Conservation (phyloP, 2,888 invertebrate genomes). For the Dasysyrphus albostriatus region DNA sequence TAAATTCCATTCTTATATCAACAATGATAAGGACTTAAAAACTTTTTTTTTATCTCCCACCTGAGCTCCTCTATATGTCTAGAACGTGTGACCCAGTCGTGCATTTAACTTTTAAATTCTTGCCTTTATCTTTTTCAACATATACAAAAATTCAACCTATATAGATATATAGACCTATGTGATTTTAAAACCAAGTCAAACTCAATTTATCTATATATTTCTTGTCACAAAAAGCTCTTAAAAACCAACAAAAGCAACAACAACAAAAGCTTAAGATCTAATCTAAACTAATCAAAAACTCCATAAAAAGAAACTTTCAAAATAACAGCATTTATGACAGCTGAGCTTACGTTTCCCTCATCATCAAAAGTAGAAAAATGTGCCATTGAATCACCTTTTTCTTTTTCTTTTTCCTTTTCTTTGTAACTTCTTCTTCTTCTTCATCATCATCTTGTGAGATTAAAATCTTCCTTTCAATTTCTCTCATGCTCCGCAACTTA, state of each 20-base stretch:
- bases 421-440: not conserved
- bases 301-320: conserved; percentile 26
- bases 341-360: conserved; percentile 14
- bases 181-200: not conserved
- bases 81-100: too few relatives aligned
- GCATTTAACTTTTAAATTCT: too few relatives aligned
- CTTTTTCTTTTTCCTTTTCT: not conserved
- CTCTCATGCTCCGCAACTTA: not conserved
- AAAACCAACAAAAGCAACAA: not conserved
- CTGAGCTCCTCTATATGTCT: too few relatives aligned
- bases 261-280: conserved; percentile 21
- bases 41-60: too few relatives aligned
- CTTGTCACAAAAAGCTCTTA: not conserved
- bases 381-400: conserved; percentile 12
- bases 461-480: conserved; percentile 43
- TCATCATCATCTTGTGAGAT: conserved; percentile 5
- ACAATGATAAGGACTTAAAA: too few relatives aligned
- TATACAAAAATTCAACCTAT: too few relatives aligned
- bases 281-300: conserved; percentile 35
- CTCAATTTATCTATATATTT: not conserved
- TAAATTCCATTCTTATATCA: too few relatives aligned
- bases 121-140: too few relatives aligned
- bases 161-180: not conserved
- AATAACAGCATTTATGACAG: conserved; percentile 26
- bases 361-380: not conserved